phyloP scores from a whole-genome alignment of 2,113 vertebrate genomes.

The Bagarius yarrelli region DNA sequence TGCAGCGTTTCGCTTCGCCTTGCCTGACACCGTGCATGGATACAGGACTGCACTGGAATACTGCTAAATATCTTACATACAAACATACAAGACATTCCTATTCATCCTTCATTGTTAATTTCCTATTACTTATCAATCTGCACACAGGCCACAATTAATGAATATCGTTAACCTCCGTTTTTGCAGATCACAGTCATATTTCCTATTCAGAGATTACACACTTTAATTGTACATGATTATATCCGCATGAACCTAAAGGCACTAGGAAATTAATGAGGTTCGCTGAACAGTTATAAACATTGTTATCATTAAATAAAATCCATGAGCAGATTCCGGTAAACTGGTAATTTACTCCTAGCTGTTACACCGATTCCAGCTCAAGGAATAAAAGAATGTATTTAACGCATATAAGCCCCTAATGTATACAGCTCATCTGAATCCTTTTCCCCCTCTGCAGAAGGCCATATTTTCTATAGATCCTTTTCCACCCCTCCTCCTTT shows the following conservation, averaged over 20 bases:
- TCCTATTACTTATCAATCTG: background rate
- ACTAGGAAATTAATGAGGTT: slow-evolving; percentile 14
- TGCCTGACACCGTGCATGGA: background rate
- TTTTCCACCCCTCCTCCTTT: slow-evolving; percentile 16
- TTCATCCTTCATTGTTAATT: background rate
- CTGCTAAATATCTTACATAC: background rate
- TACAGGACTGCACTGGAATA: background rate
- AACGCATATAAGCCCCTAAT: background rate
- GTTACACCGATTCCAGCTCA: background rate
- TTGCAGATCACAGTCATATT: slow-evolving; percentile 19
- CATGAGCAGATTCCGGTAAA: slow-evolving; percentile 3
- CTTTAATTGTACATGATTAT: slow-evolving; percentile 28
- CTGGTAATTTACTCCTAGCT: background rate
- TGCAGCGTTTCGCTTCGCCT: background rate
- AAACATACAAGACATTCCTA: background rate
- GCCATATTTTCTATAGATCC: slow-evolving; percentile 25
- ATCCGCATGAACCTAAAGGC: background rate
- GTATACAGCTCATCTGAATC: background rate
- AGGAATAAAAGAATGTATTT: background rate
- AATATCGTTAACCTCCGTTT: slow-evolving; percentile 13
- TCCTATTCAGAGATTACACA: background rate
- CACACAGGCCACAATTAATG: slow-evolving; percentile 14
- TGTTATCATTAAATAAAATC: slow-evolving; percentile 7
- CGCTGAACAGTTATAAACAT: slow-evolving; percentile 23
- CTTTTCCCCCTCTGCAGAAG: slow-evolving; percentile 11